phyloP scores from a whole-genome alignment of 2,888 invertebrate genomes.

The Horisme vitalbata region DNA sequence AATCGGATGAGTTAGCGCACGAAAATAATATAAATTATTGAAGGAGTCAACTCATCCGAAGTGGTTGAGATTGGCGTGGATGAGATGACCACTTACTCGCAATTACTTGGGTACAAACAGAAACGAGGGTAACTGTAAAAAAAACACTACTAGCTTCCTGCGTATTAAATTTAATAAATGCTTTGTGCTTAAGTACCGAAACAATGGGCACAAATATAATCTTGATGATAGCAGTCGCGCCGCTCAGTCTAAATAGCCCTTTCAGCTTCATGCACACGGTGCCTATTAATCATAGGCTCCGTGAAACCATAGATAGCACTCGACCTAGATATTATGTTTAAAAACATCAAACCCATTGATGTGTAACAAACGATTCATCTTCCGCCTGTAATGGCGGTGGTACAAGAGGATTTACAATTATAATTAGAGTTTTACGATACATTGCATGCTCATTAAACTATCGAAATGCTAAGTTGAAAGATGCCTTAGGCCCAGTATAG shows the following conservation, averaged over 20 bases:
- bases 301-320: constrained; percentile 44
- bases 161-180: no score
- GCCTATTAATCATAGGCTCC: constrained; percentile 43
- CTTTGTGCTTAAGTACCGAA: no score
- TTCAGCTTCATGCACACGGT: constrained; percentile 40
- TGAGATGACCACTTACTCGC: no score
- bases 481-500: no score
- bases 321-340: constrained; percentile 52
- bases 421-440: neutral
- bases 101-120: no score
- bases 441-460: neutral
- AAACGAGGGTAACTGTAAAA: no score
- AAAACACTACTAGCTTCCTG: no score
- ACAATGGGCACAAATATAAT: no score
- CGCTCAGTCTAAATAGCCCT: constrained; percentile 15
- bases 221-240: constrained; percentile 19
- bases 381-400: constrained; percentile 27
- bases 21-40: no score
- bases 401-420: constrained; percentile 24
- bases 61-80: no score
- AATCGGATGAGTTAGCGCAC: no score
- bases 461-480: neutral
- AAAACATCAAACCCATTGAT: constrained; percentile 44
- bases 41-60: no score
- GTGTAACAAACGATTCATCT: constrained; percentile 39